phyloP scores from a whole-genome alignment of 2,888 invertebrate genomes.

The Xanthia icteritia region DNA sequence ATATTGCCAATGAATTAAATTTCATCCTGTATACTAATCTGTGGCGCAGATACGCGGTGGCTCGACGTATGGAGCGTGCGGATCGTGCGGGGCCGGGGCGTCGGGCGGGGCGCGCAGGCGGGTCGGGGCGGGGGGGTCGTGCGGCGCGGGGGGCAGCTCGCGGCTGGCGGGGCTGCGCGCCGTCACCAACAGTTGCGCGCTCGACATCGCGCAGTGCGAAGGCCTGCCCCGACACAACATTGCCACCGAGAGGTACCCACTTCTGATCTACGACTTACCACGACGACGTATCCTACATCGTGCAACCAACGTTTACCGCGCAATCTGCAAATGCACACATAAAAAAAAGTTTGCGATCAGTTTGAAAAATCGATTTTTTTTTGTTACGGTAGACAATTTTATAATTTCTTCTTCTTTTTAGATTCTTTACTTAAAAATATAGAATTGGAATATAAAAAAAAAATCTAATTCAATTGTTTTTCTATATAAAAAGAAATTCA shows the following conservation, averaged over 20 bases:
- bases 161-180: conserved; percentile 47
- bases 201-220: conserved; percentile 70
- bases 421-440: too few species aligned
- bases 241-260: conserved; percentile 69
- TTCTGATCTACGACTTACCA: too few species aligned
- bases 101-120: conserved; percentile 1
- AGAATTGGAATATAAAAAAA: too few species aligned
- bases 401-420: too few species aligned
- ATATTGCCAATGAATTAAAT: too few species aligned
- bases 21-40: too few species aligned
- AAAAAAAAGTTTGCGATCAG: too few species aligned
- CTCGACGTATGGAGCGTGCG: conserved; percentile 21
- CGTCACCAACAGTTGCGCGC: conserved; percentile 65
- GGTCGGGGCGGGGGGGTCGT: conserved; percentile 12
- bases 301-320: background rate
- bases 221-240: conserved; percentile 57
- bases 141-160: conserved; percentile 20
- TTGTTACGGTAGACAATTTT: too few species aligned
- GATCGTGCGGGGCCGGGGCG: conserved; percentile 12
- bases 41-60: conserved; percentile 18
- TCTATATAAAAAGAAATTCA: too few species aligned
- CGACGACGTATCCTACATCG: background rate
- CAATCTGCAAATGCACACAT: background rate
- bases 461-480: too few species aligned
- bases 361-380: too few species aligned